Percentiles rank a stretch among this genome's conserved stretches.
Conservation (phyloP, 37 sponge, comb jelly and placozoan species). For the Oopsacas minuta region DNA sequence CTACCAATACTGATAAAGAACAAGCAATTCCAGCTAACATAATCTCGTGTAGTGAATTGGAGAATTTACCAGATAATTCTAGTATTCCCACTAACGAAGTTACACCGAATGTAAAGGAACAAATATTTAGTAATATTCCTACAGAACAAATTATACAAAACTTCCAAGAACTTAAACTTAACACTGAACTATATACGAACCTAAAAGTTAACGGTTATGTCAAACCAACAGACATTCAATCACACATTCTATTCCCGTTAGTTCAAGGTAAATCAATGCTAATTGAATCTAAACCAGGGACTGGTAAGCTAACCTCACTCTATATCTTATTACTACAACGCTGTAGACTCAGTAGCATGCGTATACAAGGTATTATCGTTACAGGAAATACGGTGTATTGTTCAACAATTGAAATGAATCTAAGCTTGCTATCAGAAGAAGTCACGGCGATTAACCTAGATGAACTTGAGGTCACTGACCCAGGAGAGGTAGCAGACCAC, state of each 20-base stretch:
- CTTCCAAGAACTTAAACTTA: neutral
- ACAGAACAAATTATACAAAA: neutral
- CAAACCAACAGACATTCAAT: neutral
- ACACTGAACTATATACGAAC: neutral
- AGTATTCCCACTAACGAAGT: too few relatives aligned
- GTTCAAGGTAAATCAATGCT: neutral
- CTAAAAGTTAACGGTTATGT: neutral
- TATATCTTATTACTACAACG: neutral
- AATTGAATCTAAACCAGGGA: neutral
- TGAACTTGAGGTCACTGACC: neutral
- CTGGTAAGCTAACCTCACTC: neutral
- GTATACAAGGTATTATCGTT: neutral
- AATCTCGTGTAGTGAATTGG: too few relatives aligned
- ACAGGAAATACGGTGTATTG: neutral
- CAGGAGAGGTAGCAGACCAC: neutral
- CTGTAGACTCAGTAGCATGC: neutral
- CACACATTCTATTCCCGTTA: neutral
- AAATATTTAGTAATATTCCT: neutral
- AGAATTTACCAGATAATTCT: neutral
- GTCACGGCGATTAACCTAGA: neutral
- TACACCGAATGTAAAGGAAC: too few relatives aligned
- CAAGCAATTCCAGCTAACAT: neutral
- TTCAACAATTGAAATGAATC: neutral
- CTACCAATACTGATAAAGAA: neutral
- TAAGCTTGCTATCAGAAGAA: neutral